Percentiles rank a stretch among this genome's conserved stretches.
These are phyloP conservation scores for crab-eating macaque (Macaca fascicularis) DNA, from an alignment of 2,113 vertebrate species.

Conservation along the genomic window T2T-MFA8v1.1 NC_088376.1:36528501-36529000, in stretches of 20 bases:
- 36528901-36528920: not conserved
- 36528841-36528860: not conserved
- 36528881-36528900: not conserved
- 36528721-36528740: not conserved
- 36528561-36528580: too few species aligned
- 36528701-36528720: too few species aligned
- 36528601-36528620: too few species aligned
- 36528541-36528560: too few species aligned
- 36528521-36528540: too few species aligned
- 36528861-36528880: not conserved
- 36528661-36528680: too few species aligned
- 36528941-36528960: not conserved
- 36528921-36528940: not conserved
- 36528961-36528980: not conserved
- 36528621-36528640: too few species aligned
- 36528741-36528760: not conserved
- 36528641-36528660: too few species aligned
- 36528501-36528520: too few species aligned
- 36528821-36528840: not conserved
- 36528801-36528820: not conserved
- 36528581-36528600: too few species aligned
- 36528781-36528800: not conserved
- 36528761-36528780: not conserved
- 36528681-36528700: too few species aligned
- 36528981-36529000: not conserved